Base-by-base conservation (phyloP, 2,797 vertebrate genomes). In the Falco cherrug region DNA sequence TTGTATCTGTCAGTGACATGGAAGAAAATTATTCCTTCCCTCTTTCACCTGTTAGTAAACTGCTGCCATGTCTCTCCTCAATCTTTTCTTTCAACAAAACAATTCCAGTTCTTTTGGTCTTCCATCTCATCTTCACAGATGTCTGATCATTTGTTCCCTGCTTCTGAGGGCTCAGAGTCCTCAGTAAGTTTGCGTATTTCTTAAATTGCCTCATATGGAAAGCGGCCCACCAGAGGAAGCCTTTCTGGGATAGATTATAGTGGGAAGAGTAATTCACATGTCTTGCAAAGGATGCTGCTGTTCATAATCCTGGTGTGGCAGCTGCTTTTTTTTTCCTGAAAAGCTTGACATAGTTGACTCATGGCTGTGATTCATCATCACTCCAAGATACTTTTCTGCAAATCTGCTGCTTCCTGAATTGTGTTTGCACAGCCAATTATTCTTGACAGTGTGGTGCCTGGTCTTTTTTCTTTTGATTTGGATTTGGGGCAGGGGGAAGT, bases 361-460 rank as follows among this genome's bases (percentile, higher is more conserved):
- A 51, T 88, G 57, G 73, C 85, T 73, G 68, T 96, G 91, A 95
- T 96, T 96, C 94, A 94, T 96, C 94, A 91, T 95, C 91, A 78
- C 92, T 89, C 92, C 71, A 75, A 94, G 82, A 95, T 65, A 83
- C 61, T 92, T 87, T 85, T 86, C 79, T 84, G 73, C 61, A 95
- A 96, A 93, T 94, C 79, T 96, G 91, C 73, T 89, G 71, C 87
- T 92, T 96, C 57, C 79, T 91, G 92, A 87, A 94, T 91, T 85
- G 84, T 94, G 48, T 94, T 94, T 92, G 87, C 64, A 57, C 57
- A 87, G 71, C 47, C 71, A 96, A 37, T 96, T 96, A 91, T 94
- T 96, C 91, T 91, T 91, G 82, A 57, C 94, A 93, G 92, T 91
- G 65, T 93, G 76, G 53, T 95, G 94, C 87, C 91, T 80, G 29